Percentiles rank a stretch among this genome's conserved stretches.
Evolutionary conservation across 2,797 vertebrate genomes (phyloP).

Genomic region (Poeciliopsis presidionis): DNA sequence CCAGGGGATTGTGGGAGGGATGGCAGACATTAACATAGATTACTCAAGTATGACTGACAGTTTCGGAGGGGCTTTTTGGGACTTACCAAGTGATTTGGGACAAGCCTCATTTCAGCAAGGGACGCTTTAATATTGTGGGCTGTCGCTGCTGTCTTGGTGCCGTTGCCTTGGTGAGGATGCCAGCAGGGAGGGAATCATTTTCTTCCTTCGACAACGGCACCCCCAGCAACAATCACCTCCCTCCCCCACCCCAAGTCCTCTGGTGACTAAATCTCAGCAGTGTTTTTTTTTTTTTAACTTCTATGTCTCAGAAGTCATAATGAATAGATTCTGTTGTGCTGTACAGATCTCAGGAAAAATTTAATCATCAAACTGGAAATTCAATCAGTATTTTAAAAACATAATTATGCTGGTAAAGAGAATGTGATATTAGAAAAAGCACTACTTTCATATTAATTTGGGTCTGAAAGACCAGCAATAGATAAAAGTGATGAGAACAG

Average conservation of each 20-base stretch:
- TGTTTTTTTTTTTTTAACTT: conserved; percentile 2
- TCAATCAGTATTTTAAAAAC: conserved; percentile 8
- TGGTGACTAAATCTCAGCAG: conserved; percentile 24
- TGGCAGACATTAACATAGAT: conserved; percentile 79
- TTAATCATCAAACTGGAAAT: conserved; percentile 30
- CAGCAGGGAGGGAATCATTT: conserved; percentile 58
- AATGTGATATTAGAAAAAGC: not conserved
- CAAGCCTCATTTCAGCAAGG: conserved; percentile 72
- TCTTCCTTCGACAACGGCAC: conserved; percentile 36
- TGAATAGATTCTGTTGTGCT: not conserved
- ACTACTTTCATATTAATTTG: conserved; percentile 4
- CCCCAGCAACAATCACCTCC: conserved; percentile 31
- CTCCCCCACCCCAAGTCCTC: conserved; percentile 5
- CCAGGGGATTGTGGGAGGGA: conserved; percentile 75
- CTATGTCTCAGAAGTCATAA: not conserved
- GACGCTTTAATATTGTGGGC: conserved; percentile 73
- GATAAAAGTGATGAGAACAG: conserved; percentile 19
- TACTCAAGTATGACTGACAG: conserved; percentile 79
- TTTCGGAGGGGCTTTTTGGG: conserved; percentile 77
- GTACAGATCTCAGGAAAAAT: not conserved
- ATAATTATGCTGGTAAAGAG: conserved; percentile 8
- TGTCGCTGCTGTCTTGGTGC: conserved; percentile 71
- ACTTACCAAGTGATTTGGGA: conserved; percentile 78
- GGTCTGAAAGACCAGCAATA: conserved; percentile 6
- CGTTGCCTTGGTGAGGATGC: conserved; percentile 61